Conservation (phyloP, 2,888 invertebrate species). For the Aphidoletes aphidimyza region DNA sequence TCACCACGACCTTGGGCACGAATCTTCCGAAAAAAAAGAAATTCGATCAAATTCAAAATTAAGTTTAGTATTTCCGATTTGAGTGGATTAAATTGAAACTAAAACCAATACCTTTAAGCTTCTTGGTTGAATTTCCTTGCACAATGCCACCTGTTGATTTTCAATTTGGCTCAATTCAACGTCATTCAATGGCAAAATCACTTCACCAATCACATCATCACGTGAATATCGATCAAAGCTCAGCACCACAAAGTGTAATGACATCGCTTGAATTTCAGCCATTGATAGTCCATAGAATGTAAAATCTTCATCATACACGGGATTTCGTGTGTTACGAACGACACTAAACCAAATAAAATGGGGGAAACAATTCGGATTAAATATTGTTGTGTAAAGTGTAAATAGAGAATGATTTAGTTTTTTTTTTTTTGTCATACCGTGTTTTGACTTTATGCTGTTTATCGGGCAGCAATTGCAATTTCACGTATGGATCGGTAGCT, state of each 20-base stretch:
- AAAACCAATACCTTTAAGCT: slow-evolving; percentile 82
- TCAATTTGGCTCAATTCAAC: slow-evolving; percentile 75
- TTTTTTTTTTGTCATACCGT: slow-evolving; percentile 67
- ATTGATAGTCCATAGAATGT: slow-evolving; percentile 95
- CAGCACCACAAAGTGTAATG: slow-evolving; percentile 91
- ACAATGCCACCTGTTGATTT: slow-evolving; percentile 82
- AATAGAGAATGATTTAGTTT: not conserved
- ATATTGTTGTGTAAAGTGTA: not conserved
- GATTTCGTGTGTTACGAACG: slow-evolving; percentile 93
- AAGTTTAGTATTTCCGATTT: not conserved
- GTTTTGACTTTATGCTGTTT: slow-evolving; percentile 98
- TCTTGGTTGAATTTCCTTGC: slow-evolving; percentile 91
- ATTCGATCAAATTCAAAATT: slow-evolving; percentile 55
- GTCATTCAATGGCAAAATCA: slow-evolving; percentile 82
- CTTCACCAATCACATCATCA: slow-evolving; percentile 98
- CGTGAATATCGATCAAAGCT: slow-evolving; percentile 98
- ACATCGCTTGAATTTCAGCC: slow-evolving; percentile 87
- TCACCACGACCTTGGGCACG: slow-evolving; percentile 94
- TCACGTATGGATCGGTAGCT: slow-evolving; percentile 91
- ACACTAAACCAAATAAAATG: no score
- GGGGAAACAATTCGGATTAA: no score
- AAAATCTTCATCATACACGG: slow-evolving; percentile 98
- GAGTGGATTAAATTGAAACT: not conserved
- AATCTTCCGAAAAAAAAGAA: no score
- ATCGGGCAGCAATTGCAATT: slow-evolving; percentile 95